These are phyloP conservation scores for Rapana venosa DNA, from an alignment of 2,888 invertebrate genomes.

Conservation along the genomic window DNA sequence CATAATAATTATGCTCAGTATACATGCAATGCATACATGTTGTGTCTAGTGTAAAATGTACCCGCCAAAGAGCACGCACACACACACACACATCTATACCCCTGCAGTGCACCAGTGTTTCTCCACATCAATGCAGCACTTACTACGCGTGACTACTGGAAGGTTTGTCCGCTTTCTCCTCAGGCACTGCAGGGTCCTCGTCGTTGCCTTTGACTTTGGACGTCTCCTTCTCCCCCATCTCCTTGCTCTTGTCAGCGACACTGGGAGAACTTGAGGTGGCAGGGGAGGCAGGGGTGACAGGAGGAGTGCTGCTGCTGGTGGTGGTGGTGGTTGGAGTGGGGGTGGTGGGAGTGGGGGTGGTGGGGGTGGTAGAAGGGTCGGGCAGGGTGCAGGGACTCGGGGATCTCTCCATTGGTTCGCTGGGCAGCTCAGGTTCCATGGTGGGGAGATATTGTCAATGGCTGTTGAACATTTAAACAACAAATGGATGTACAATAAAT, in stretches of 20 bases:
- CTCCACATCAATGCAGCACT: no score
- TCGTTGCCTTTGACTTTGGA: neutral
- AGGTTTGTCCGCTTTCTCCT: neutral
- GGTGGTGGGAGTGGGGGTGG: neutral
- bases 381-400: slow-evolving; percentile 15
- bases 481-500: no score
- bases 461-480: no score
- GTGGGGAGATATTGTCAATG: no score
- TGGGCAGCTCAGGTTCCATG: slow-evolving; percentile 7
- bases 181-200: neutral
- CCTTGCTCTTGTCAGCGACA: neutral
- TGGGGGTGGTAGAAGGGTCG: neutral
- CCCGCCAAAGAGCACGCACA: no score
- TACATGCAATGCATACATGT: no score
- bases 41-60: no score
- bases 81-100: no score
- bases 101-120: no score
- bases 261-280: neutral
- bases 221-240: neutral
- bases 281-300: neutral
- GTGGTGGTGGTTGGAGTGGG: neutral
- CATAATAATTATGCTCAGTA: no score
- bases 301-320: neutral
- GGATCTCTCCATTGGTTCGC: neutral
- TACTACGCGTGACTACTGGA: no score